These are phyloP conservation scores for Drosophila barbarae DNA, from an alignment of 2,888 invertebrate species.

Conservation along the genomic window DNA sequence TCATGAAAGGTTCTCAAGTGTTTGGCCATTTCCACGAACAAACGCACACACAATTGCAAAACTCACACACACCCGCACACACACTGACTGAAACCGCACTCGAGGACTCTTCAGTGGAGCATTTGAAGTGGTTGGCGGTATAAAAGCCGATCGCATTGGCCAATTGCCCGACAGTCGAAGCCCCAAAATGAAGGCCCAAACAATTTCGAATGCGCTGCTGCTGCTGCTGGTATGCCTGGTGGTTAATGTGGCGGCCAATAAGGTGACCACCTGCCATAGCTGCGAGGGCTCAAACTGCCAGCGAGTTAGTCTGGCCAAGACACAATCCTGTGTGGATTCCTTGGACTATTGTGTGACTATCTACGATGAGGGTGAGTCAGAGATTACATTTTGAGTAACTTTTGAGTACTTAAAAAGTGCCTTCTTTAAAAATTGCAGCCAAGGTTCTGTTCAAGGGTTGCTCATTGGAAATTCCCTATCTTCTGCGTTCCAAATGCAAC, in stretches of 20 bases:
- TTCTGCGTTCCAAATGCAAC: slow-evolving; percentile 64
- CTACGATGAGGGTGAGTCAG: slow-evolving; percentile 69
- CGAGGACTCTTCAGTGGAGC: slow-evolving; percentile 46
- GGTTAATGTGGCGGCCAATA: slow-evolving; percentile 55
- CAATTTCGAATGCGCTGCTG: slow-evolving; percentile 33
- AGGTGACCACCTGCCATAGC: slow-evolving; percentile 64
- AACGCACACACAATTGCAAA: slow-evolving; percentile 7
- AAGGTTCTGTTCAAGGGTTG: slow-evolving; percentile 75
- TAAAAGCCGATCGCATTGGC: slow-evolving; percentile 51
- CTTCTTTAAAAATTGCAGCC: slow-evolving; percentile 40
- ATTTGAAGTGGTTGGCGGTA: slow-evolving; percentile 39
- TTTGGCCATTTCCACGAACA: slow-evolving; percentile 28
- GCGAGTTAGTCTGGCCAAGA: slow-evolving; percentile 55
- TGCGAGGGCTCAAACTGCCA: slow-evolving; percentile 76
- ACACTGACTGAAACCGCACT: slow-evolving; percentile 9
- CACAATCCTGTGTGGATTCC: slow-evolving; percentile 65
- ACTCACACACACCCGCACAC: not conserved
- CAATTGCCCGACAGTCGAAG: slow-evolving; percentile 36
- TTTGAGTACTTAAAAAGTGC: not conserved
- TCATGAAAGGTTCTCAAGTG: slow-evolving; percentile 35
- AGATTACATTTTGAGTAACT: not conserved
- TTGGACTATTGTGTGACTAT: slow-evolving; percentile 77
- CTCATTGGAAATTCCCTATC: slow-evolving; percentile 66
- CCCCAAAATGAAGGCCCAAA: slow-evolving; percentile 50
- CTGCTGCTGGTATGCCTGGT: slow-evolving; percentile 37